These are phyloP conservation scores for Pyrochroa serraticornis DNA, from an alignment of 2,888 invertebrate species.

Conservation along the genomic window DNA sequence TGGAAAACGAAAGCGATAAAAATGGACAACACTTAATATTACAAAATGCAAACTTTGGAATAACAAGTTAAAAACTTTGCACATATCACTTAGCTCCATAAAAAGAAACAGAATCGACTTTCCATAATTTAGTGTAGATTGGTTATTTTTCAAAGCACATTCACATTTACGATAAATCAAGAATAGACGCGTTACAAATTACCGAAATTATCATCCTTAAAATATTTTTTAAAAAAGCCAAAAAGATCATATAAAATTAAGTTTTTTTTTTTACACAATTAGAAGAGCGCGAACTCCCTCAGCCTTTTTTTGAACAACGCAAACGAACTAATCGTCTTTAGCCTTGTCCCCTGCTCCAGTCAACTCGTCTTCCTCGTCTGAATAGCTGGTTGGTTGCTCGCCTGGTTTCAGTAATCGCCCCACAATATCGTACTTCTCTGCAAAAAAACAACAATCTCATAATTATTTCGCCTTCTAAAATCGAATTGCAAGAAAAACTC, in stretches of 20 bases:
- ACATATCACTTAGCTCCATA: no score
- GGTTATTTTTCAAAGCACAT: slow-evolving; percentile 9
- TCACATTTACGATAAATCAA: slow-evolving; percentile 14
- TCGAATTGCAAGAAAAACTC: no score
- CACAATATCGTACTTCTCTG: slow-evolving; percentile 93
- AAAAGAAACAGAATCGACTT: no score
- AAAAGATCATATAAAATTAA: slow-evolving; percentile 29
- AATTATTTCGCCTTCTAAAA: no score
- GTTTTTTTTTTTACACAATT: slow-evolving; percentile 19
- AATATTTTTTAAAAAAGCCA: slow-evolving; percentile 25
- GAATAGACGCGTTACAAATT: slow-evolving; percentile 19
- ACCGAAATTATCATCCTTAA: slow-evolving; percentile 10
- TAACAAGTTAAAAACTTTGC: no score
- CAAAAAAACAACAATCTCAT: slow-evolving; percentile 7
- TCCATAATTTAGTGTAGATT: no score
- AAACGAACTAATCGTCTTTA: slow-evolving; percentile 48
- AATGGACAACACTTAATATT: no score
- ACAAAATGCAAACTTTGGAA: no score
- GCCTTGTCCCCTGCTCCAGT: slow-evolving; percentile 59
- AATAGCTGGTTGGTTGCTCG: slow-evolving; percentile 87
- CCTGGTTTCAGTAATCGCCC: slow-evolving; percentile 90
- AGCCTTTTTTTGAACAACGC: slow-evolving; percentile 35
- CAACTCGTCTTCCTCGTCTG: slow-evolving; percentile 81
- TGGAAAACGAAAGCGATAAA: no score
- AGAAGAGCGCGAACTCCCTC: slow-evolving; percentile 30